phyloP scores from a whole-genome alignment of 2,113 vertebrate genomes.

The Solea senegalensis region DNA sequence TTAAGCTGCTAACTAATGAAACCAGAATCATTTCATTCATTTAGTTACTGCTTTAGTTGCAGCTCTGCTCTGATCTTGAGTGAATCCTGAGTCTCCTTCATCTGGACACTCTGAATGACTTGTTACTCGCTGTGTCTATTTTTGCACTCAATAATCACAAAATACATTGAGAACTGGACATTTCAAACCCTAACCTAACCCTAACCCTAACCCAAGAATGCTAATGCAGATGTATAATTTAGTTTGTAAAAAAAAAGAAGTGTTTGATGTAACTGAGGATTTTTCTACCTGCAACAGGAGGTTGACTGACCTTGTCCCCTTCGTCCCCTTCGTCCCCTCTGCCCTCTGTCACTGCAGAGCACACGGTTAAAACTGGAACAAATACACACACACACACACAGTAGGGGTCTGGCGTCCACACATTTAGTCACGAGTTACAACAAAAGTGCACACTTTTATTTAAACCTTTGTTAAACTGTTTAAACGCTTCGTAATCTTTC shows the following conservation, averaged over 20 bases:
- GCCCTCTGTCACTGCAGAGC: conserved; percentile 6
- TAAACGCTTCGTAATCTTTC: conserved; percentile 14
- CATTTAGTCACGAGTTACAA: conserved; percentile 23
- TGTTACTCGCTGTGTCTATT: too few species aligned
- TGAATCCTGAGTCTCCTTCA: too few species aligned
- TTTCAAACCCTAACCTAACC: too few species aligned
- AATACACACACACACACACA: conserved; percentile 7
- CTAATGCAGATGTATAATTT: too few species aligned
- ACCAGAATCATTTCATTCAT: too few species aligned
- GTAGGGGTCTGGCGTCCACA: conserved; percentile 34
- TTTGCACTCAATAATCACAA: too few species aligned
- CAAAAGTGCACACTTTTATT: conserved; percentile 31
- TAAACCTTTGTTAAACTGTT: conserved; percentile 32
- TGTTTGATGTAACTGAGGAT: conserved; percentile 13
- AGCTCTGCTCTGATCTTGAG: too few species aligned
- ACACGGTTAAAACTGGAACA: conserved; percentile 29
- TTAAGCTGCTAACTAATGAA: too few species aligned
- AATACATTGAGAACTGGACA: too few species aligned
- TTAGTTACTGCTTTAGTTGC: too few species aligned
- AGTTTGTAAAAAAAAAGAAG: background rate
- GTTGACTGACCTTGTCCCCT: conserved; percentile 43
- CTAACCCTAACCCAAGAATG: too few species aligned
- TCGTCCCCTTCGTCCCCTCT: conserved; percentile 3
- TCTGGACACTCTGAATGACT: too few species aligned
- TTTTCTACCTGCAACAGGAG: conserved; percentile 44